These are phyloP conservation scores for Podarcis lilfordi DNA, from an alignment of 2,797 vertebrate species.

Conservation along the genomic window DNA sequence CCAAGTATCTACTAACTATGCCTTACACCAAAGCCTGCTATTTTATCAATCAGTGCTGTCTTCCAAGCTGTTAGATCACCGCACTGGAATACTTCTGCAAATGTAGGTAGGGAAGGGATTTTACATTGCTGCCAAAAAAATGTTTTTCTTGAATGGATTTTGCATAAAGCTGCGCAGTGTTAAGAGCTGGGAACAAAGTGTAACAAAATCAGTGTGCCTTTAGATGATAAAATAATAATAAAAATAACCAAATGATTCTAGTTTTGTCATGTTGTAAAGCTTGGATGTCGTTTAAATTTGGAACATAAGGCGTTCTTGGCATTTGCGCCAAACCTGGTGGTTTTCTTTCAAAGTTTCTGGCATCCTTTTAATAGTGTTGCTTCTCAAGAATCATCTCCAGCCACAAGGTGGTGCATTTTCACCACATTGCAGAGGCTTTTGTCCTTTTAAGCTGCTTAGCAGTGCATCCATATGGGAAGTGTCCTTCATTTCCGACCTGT, in stretches of 20 bases:
- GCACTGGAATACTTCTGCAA: background rate
- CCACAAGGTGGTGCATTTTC: conserved; percentile 54
- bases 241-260: background rate
- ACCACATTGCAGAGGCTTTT: background rate
- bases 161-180: background rate
- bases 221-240: conserved; percentile 42
- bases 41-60: background rate
- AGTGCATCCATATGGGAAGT: background rate
- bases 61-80: background rate
- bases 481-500: background rate
- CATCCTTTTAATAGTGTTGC: background rate
- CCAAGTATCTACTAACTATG: conserved; percentile 44
- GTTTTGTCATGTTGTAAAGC: background rate
- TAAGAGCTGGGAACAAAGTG: background rate
- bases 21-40: conserved; percentile 44
- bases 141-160: conserved; percentile 28
- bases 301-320: too few relatives aligned
- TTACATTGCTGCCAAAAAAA: conserved; percentile 24
- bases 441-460: fast-evolving
- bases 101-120: background rate
- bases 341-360: background rate
- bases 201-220: conserved; percentile 48
- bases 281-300: background rate
- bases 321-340: background rate
- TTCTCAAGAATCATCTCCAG: background rate